phyloP scores from a whole-genome alignment of 2,888 invertebrate species.

The Habroteleia sp. region DNA sequence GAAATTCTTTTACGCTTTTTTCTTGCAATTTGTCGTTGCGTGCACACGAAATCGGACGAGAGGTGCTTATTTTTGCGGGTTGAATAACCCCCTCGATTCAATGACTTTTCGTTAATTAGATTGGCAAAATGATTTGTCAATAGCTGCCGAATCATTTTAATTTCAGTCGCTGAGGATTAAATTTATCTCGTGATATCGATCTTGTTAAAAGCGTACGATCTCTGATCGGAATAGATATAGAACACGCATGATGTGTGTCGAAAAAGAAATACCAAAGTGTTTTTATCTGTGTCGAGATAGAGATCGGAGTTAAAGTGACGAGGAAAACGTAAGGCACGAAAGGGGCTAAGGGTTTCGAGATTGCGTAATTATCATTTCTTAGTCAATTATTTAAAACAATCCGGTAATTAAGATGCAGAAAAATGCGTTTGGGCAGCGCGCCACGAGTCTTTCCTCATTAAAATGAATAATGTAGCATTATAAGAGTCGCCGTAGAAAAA shows the following conservation, averaged over 20 bases:
- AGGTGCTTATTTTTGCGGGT: slow-evolving; percentile 21
- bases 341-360: slow-evolving; percentile 15
- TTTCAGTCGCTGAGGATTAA: slow-evolving; percentile 27
- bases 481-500: slow-evolving; percentile 9
- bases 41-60: slow-evolving; percentile 28
- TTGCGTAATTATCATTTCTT: slow-evolving; percentile 35
- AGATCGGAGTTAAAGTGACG: slow-evolving; percentile 15
- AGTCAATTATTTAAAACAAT: slow-evolving; percentile 49
- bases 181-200: slow-evolving; percentile 53
- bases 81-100: slow-evolving; percentile 40
- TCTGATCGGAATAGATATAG: slow-evolving; percentile 36
- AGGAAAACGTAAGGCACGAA: slow-evolving; percentile 18
- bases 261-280: slow-evolving; percentile 11
- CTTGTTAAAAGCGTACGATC: slow-evolving; percentile 43
- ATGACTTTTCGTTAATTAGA: slow-evolving; percentile 51
- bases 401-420: slow-evolving; percentile 17
- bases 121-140: slow-evolving; percentile 53
- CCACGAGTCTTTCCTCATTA: slow-evolving; percentile 28
- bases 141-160: slow-evolving; percentile 55
- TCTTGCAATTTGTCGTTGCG: slow-evolving; percentile 35
- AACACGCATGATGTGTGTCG: slow-evolving; percentile 36
- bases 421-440: slow-evolving; percentile 8
- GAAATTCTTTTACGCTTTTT: slow-evolving; percentile 20
- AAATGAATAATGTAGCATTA: slow-evolving; percentile 30
- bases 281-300: slow-evolving; percentile 28